These are phyloP conservation scores for Fabriciana adippe DNA, from an alignment of 2,888 invertebrate species.

Conservation along the genomic window DNA sequence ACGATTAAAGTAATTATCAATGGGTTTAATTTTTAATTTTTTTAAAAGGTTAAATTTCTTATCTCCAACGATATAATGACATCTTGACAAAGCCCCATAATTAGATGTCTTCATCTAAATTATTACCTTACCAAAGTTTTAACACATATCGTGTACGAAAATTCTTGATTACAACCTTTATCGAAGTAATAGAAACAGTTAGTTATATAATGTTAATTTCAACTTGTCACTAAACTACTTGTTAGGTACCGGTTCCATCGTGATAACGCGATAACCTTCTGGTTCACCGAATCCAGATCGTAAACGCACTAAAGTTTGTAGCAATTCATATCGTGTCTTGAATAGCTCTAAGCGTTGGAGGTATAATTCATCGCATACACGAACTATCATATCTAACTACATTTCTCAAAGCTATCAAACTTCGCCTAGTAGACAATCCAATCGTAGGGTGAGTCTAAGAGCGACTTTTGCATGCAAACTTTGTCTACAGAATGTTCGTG, in stretches of 20 bases:
- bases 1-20: no score
- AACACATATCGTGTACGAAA: slow-evolving; percentile 4
- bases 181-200: neutral
- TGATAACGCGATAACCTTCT: slow-evolving; percentile 38
- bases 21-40: no score
- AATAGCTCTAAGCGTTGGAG: slow-evolving; percentile 51
- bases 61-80: no score
- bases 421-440: slow-evolving; percentile 69
- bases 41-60: no score
- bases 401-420: slow-evolving; percentile 72
- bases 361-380: slow-evolving; percentile 54
- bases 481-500: slow-evolving; percentile 69
- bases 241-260: slow-evolving; percentile 33
- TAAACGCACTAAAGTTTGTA: slow-evolving; percentile 45
- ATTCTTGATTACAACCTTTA: slow-evolving; percentile 4
- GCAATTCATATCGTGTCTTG: slow-evolving; percentile 58
- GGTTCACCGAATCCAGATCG: slow-evolving; percentile 38
- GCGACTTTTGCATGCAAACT: slow-evolving; percentile 76
- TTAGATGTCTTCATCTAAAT: slow-evolving; percentile 1
- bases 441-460: slow-evolving; percentile 63
- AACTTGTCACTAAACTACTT: slow-evolving; percentile 36
- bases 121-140: slow-evolving; percentile 1
- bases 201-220: slow-evolving; percentile 35
- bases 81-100: neutral
- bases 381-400: slow-evolving; percentile 66